These are phyloP conservation scores for Epizoanthus ramosus DNA, from an alignment of 92 coral and sea anemone species.

Conservation along the genomic window DNA sequence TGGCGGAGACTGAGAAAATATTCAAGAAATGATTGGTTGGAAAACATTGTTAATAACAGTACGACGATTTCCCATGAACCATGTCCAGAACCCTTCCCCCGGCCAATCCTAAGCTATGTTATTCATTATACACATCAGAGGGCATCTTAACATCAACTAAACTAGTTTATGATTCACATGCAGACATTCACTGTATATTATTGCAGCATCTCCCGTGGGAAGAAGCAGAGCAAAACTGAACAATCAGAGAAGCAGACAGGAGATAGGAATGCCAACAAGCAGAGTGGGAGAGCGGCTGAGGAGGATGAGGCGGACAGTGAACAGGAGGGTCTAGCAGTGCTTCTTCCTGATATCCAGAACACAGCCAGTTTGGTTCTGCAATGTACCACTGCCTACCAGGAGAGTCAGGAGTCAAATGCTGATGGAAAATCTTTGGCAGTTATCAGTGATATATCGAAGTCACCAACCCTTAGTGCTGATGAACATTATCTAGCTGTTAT, in stretches of 20 bases:
- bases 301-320: slow-evolving; percentile 74
- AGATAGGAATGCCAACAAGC: slow-evolving; percentile 22
- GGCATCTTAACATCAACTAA: not conserved
- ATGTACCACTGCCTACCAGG: slow-evolving; percentile 58
- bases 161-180: not conserved
- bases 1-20: no score
- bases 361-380: slow-evolving; percentile 84
- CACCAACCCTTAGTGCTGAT: slow-evolving; percentile 65
- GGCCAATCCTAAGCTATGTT: no score
- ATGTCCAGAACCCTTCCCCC: no score
- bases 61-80: no score
- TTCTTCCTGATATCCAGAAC: slow-evolving; percentile 95
- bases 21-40: no score
- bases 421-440: slow-evolving; percentile 26
- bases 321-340: slow-evolving; percentile 91
- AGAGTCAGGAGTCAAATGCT: slow-evolving; percentile 62
- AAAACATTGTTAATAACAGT: no score
- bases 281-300: slow-evolving; percentile 37
- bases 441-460: slow-evolving; percentile 28
- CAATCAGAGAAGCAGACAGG: slow-evolving; percentile 37
- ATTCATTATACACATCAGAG: no score
- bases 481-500: slow-evolving; percentile 85
- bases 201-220: slow-evolving; percentile 25
- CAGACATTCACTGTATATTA: not conserved
- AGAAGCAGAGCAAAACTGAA: slow-evolving; percentile 38